Evolutionary conservation across 2,113 vertebrate species (phyloP).

Genomic region (Puntigrus tetrazona): DNA sequence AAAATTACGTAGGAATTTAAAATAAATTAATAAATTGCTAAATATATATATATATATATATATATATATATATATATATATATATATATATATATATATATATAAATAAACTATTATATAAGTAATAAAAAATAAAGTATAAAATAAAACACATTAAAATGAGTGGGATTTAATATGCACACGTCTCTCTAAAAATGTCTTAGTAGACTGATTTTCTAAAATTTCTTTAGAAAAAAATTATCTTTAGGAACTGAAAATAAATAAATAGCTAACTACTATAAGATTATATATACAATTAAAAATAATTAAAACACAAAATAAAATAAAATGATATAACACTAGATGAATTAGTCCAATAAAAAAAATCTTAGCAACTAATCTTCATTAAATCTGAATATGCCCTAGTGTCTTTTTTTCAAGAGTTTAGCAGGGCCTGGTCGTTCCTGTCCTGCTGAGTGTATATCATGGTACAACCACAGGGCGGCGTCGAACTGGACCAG

Average conservation of each 20-base stretch:
- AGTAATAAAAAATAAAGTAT: too few relatives aligned
- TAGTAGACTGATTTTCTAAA: neutral
- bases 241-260: too few relatives aligned
- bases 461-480: conserved; percentile 28
- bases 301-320: neutral
- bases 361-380: neutral
- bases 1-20: too few relatives aligned
- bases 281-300: neutral
- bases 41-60: too few relatives aligned
- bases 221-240: too few relatives aligned
- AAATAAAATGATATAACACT: neutral
- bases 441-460: neutral
- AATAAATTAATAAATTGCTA: too few relatives aligned
- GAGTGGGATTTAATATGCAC: too few relatives aligned
- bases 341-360: too few relatives aligned
- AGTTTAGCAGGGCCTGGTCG: neutral
- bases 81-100: too few relatives aligned
- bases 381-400: neutral
- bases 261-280: neutral
- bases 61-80: too few relatives aligned
- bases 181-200: neutral
- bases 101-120: too few relatives aligned
- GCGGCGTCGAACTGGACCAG: conserved; percentile 6
- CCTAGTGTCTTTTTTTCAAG: neutral
- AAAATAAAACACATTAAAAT: too few relatives aligned